Percentiles rank a stretch among this genome's conserved stretches.
These are phyloP conservation scores for Pammene fasciana DNA, from an alignment of 2,888 invertebrate genomes.

Conservation along the genomic window DNA sequence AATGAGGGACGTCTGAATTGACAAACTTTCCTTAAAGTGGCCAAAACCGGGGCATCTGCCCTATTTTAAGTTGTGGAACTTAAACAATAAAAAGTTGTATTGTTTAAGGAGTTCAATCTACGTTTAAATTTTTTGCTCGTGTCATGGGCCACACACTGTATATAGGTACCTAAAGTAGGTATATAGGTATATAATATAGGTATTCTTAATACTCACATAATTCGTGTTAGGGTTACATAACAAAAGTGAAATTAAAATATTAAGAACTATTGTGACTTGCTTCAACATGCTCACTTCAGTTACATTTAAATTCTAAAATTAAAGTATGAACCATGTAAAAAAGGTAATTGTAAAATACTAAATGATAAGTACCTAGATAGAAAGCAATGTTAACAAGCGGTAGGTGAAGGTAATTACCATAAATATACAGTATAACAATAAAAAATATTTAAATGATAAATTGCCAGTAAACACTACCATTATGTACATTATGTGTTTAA, in stretches of 20 bases:
- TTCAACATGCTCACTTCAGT: slow-evolving; percentile 5
- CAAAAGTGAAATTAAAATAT: neutral
- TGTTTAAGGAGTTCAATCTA: too few relatives aligned
- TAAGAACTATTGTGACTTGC: neutral
- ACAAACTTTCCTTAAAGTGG: too few relatives aligned
- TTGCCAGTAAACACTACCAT: neutral
- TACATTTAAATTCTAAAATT: neutral
- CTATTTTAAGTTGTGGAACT: too few relatives aligned
- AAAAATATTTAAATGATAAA: neutral
- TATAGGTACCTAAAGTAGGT: neutral
- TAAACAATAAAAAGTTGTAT: too few relatives aligned
- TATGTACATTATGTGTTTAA: neutral
- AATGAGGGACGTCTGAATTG: too few relatives aligned
- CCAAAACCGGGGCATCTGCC: too few relatives aligned
- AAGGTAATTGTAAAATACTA: neutral
- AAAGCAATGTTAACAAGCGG: too few relatives aligned
- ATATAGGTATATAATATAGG: too few relatives aligned
- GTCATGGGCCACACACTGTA: too few relatives aligned
- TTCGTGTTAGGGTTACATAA: slow-evolving; percentile 7
- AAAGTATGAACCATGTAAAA: neutral
- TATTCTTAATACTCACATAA: slow-evolving; percentile 20
- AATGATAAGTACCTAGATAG: neutral
- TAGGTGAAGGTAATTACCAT: neutral
- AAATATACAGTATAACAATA: neutral
- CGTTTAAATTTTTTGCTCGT: too few relatives aligned